Conservation (phyloP, 2,797 vertebrate species). For the Pangasius larnaudii region DNA sequence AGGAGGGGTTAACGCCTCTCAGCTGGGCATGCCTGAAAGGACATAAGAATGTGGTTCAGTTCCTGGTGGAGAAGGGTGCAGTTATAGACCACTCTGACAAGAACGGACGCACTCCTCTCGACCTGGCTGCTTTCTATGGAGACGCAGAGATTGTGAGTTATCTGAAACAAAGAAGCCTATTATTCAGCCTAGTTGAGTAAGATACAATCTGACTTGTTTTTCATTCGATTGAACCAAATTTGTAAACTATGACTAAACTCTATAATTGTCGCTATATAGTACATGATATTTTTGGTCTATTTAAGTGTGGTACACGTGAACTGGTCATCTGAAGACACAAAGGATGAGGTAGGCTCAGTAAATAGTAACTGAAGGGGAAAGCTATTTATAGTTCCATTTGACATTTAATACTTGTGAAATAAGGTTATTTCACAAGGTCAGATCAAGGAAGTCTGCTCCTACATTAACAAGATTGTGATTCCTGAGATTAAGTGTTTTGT, state of each 20-base stretch:
- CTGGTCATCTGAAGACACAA: not conserved
- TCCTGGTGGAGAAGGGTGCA: slow-evolving; percentile 91
- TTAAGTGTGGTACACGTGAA: not conserved
- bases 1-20: slow-evolving; percentile 92
- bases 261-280: not conserved
- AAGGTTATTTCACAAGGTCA: not conserved
- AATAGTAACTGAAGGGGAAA: not conserved
- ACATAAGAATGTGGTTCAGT: slow-evolving; percentile 90
- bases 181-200: not conserved
- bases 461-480: not conserved
- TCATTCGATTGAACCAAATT: not conserved
- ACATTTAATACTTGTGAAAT: not conserved
- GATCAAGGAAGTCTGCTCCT: not conserved
- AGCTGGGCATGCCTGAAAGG: slow-evolving; percentile 99
- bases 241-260: not conserved
- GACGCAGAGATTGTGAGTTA: slow-evolving; percentile 92
- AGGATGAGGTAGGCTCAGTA: not conserved
- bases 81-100: slow-evolving; percentile 94
- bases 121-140: slow-evolving; percentile 96
- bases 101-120: slow-evolving; percentile 94
- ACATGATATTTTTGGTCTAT: not conserved
- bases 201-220: not conserved
- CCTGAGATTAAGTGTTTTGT: not conserved
- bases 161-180: slow-evolving; percentile 2
- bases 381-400: not conserved